Evolutionary conservation across 92 coral and sea anemone species (phyloP).

Genomic region (Actinernus sp.): DNA sequence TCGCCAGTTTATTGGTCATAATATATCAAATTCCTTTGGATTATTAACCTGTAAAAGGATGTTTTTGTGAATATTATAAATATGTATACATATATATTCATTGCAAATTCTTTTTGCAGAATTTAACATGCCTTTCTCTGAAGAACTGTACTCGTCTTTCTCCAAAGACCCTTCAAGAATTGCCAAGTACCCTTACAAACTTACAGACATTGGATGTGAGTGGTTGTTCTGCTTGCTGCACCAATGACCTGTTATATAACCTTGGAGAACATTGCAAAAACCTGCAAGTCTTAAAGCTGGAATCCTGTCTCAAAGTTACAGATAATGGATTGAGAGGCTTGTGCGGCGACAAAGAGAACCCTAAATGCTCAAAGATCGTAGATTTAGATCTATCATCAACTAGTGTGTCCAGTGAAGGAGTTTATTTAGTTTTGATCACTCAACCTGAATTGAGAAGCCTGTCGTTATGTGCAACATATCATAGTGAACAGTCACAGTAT

Average conservation of each 20-base stretch:
- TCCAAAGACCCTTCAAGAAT: conserved; percentile 49
- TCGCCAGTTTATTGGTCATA: no score
- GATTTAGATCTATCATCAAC: conserved; percentile 77
- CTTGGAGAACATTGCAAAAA: conserved; percentile 61
- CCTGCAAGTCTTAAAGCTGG: conserved; percentile 62
- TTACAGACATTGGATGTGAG: conserved; percentile 60
- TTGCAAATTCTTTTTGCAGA: conserved; percentile 43
- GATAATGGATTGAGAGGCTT: conserved; percentile 65
- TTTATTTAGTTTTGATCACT: conserved; percentile 30
- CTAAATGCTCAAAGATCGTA: conserved; percentile 37
- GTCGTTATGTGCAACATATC: conserved; percentile 47
- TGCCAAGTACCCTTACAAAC: conserved; percentile 50
- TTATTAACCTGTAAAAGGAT: not conserved
- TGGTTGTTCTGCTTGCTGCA: conserved; percentile 56
- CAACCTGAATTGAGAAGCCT: conserved; percentile 61
- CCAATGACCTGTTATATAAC: conserved; percentile 44
- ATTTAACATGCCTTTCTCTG: conserved; percentile 67
- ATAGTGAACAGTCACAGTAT: not conserved
- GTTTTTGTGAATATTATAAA: not conserved
- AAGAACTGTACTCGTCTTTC: conserved; percentile 76
- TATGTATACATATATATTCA: not conserved
- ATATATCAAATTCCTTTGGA: no score
- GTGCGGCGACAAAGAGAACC: conserved; percentile 11
- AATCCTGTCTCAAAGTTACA: conserved; percentile 65
- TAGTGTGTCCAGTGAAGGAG: conserved; percentile 56